Percentiles rank a stretch among this genome's conserved stretches.
Evolutionary conservation across 2,888 invertebrate genomes (phyloP).

Genomic region (Omphaloscelis lunosa): DNA sequence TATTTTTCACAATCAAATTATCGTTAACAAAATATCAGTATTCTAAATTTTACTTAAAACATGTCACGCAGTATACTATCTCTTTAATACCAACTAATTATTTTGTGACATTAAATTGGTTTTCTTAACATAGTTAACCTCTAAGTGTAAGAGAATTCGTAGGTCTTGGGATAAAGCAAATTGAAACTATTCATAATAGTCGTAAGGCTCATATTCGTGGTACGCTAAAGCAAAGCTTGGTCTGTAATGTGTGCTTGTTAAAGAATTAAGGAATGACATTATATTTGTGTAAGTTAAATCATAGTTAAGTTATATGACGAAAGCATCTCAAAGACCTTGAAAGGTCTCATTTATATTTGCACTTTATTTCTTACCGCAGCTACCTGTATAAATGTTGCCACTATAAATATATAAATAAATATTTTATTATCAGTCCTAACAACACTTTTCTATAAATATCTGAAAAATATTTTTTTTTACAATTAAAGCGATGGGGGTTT

Average conservation of each 20-base stretch:
- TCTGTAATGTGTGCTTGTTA: slow-evolving; percentile 67
- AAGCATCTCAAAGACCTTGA: slow-evolving; percentile 29
- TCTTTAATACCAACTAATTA: slow-evolving; percentile 38
- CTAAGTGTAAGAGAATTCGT: slow-evolving; percentile 38
- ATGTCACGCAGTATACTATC: slow-evolving; percentile 38
- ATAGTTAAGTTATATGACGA: slow-evolving; percentile 37
- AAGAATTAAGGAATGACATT: slow-evolving; percentile 28
- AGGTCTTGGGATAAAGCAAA: slow-evolving; percentile 59
- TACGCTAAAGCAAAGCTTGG: slow-evolving; percentile 69
- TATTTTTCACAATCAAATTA: background rate
- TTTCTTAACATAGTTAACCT: slow-evolving; percentile 25
- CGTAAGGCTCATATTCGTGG: slow-evolving; percentile 61
- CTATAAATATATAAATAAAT: slow-evolving; percentile 12
- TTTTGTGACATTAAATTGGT: slow-evolving; percentile 22
- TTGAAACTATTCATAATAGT: slow-evolving; percentile 60
- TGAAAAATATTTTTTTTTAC: slow-evolving; percentile 6
- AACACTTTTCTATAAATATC: background rate
- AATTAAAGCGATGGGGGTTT: background rate
- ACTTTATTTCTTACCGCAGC: slow-evolving; percentile 27
- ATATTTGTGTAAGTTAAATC: slow-evolving; percentile 46
- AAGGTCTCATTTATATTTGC: slow-evolving; percentile 23
- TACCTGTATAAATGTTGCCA: slow-evolving; percentile 35
- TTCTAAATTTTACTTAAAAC: slow-evolving; percentile 1
- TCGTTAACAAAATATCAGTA: background rate
- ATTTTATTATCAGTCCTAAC: background rate